phyloP scores from a whole-genome alignment of 2,797 vertebrate species.

The Neosilurus mollespiculum region DNA sequence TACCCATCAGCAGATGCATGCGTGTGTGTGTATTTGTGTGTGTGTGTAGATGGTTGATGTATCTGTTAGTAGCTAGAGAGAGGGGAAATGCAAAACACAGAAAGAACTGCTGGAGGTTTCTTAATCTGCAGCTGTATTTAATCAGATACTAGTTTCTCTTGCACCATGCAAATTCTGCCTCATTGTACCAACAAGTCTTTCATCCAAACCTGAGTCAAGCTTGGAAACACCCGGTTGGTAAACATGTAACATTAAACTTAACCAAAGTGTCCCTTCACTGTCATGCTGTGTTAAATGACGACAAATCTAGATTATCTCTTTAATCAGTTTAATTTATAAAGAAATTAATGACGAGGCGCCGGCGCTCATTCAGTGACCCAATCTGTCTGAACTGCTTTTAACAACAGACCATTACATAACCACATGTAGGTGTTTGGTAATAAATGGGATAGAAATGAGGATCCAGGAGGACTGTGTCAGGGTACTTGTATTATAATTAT shows the following conservation, averaged over 20 bases:
- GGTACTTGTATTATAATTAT: background rate
- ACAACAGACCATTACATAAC: background rate
- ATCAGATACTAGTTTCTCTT: slow-evolving; percentile 16
- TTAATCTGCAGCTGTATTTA: background rate
- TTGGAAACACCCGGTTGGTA: slow-evolving; percentile 17
- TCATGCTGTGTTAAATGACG: too few relatives aligned
- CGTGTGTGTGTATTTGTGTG: background rate
- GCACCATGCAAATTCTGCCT: slow-evolving; percentile 26
- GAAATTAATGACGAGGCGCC: too few relatives aligned
- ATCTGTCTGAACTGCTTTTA: background rate
- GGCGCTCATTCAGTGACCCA: background rate
- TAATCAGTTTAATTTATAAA: background rate
- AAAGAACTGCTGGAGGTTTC: background rate
- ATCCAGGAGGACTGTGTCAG: background rate
- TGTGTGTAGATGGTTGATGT: background rate
- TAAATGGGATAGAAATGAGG: background rate
- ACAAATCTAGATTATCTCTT: background rate
- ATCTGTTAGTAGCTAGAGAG: slow-evolving; percentile 33
- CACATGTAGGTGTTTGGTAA: background rate
- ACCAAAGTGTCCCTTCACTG: background rate
- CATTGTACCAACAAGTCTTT: slow-evolving; percentile 13
- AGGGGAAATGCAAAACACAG: slow-evolving; percentile 17
- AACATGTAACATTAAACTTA: background rate
- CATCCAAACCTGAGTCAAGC: background rate
- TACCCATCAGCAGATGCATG: slow-evolving; percentile 2